phyloP scores from a whole-genome alignment of 1,140 invertebrate genomes.

The Drosophila equinoxialis region DNA sequence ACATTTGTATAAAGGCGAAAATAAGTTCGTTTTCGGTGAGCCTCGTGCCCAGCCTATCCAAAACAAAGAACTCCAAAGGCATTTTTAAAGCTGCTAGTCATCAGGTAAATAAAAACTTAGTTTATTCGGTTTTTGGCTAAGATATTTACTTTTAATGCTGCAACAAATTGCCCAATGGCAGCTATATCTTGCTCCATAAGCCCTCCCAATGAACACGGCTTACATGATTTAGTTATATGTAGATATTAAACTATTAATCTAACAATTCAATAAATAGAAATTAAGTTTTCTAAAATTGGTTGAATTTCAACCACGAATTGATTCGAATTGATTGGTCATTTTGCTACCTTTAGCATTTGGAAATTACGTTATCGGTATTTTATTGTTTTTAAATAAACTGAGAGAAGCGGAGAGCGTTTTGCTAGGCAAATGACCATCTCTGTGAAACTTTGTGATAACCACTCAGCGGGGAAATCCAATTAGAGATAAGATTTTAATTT shows the following conservation, averaged over 20 bases:
- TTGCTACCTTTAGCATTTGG: neutral
- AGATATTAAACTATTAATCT: neutral
- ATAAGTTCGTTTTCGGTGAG: no score
- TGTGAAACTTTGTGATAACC: neutral
- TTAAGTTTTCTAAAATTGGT: neutral
- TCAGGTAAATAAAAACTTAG: neutral
- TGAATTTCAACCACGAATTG: neutral
- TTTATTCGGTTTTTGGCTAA: no score
- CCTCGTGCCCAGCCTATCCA: no score
- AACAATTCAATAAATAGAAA: neutral
- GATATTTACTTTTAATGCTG: no score
- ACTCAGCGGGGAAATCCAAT: neutral
- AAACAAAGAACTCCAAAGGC: no score
- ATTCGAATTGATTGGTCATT: neutral
- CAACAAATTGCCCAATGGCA: no score
- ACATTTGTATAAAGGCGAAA: no score
- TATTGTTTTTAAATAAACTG: neutral
- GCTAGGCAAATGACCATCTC: neutral
- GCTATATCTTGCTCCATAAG: no score
- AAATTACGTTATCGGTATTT: neutral
- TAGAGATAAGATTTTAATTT: slow-evolving; percentile 5
- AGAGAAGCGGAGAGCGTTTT: neutral
- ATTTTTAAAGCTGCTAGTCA: neutral
- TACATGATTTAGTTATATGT: neutral
- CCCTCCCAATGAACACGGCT: no score